Percentiles rank a stretch among this genome's conserved stretches.
Conservation (phyloP, 2,113 vertebrate species). For the Ceuthmochares aereus region DNA sequence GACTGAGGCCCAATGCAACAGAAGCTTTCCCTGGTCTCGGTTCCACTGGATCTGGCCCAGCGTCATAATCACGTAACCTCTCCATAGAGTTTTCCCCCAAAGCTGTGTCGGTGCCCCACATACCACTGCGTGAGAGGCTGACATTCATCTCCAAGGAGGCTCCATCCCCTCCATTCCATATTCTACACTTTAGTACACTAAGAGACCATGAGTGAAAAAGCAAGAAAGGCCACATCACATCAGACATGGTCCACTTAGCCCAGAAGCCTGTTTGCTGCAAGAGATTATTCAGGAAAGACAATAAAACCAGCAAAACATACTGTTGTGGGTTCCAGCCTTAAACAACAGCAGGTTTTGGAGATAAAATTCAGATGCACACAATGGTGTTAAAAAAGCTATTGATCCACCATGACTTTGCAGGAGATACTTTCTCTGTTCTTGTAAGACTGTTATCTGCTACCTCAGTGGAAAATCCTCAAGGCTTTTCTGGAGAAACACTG, state of each 20-base stretch:
- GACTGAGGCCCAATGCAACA: not conserved
- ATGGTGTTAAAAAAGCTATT: not conserved
- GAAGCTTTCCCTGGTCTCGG: not conserved
- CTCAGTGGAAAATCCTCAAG: not conserved
- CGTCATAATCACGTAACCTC: not conserved
- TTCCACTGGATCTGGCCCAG: too few species aligned
- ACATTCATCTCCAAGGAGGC: accelerated
- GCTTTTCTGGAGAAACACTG: not conserved
- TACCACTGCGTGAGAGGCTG: not conserved
- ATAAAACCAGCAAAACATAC: not conserved
- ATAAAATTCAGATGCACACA: not conserved
- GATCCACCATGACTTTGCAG: not conserved
- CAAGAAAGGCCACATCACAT: accelerated
- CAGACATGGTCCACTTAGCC: not conserved
- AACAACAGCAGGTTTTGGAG: not conserved
- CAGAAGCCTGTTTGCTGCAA: not conserved
- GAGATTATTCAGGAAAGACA: not conserved
- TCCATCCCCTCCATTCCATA: not conserved
- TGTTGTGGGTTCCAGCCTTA: not conserved
- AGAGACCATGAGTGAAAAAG: accelerated
- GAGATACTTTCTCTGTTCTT: not conserved
- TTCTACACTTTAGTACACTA: accelerated
- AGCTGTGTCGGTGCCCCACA: accelerated
- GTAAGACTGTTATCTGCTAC: not conserved
- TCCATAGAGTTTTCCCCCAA: not conserved